Evolutionary conservation across 1,140 invertebrate species (phyloP), one percentile per base, ranked within the genome.

Genomic region (Fopius arisanus): DNA sequence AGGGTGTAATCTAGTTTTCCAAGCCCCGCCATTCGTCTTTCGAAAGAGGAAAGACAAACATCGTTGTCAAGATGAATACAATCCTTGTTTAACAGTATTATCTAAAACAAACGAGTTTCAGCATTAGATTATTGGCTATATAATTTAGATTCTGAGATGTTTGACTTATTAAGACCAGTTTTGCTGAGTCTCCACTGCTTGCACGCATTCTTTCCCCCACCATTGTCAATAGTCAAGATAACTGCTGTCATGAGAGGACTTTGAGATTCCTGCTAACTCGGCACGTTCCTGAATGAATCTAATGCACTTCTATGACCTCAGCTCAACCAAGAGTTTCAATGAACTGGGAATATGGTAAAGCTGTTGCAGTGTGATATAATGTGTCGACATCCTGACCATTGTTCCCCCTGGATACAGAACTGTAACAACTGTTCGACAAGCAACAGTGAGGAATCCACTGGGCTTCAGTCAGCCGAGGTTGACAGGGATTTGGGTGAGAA

Each of bases 1-100:
- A 66, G 63, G 28, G 63, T 66, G 33, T 66, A 66, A 66, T 66
- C 63, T 66, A 33, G 63, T 66, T 66, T 66, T 33, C 33, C 63
- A 33, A 48, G 7, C 63, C 63, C 26, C 16, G n/a, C 28, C 29
- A 66, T 66, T 16, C 63, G 28, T 66, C 33, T 33, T 31, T 2
- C 29, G 28, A n/a, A 28, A 29, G 28, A 33, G 19, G 16, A 29
- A 66, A 66, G 63, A 29, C 33, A 66, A 33, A 66, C 63, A 66
- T 33, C 33, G 63, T 66, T 33, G 33, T 21, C 28, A 28, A 19
- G 33, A 66, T 33, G 63, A 29, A 33, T 29, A 33, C 14, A 19
- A 19, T 28, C 28, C 16, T 29, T 29, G 31, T 16, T 48, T 48
- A 48, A 48, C 33, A n/a, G 43, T 5, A 48, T 48, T 48, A 48